Evolutionary conservation across 2,113 vertebrate species (phyloP), one percentile per base, ranked within the genome.

Genomic region (Camarhynchus parvulus): DNA sequence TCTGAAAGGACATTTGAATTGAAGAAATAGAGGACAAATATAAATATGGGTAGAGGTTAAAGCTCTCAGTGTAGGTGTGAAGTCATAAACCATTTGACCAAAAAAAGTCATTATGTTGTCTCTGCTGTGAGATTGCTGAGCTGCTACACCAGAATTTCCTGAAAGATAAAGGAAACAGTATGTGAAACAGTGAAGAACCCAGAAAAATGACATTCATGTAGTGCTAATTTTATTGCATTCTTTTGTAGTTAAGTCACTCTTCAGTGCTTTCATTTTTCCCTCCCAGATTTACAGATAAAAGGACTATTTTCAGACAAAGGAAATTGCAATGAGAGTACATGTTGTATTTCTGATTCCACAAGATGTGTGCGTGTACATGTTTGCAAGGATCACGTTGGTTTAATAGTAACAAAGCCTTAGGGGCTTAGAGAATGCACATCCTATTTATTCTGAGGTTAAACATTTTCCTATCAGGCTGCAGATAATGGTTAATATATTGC

Each of bases 21-120:
- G 94, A 96, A 97, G 96, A 98, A 98, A 98, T 98, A 97, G 97
- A 98, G 97, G 97, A 97, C 97, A 98, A 96, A 97, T 97, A 97
- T 97, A 98, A 98, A 98, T 97, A 97, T 30, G 89, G 97, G 95
- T 95, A 93, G 97, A 97, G 97, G 97, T 97, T 98, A 98, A 98
- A 98, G 96, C 84, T 94, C 92, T 96, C 94, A 59, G 92, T 94
- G 39, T 94, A 97, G 97, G 96, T 96, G 95, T 95, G 95, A 97
- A 98, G 88, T 96, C 94, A 95, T 96, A 98, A 97, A 97, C 96
- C 96, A 97, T 91, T 94, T 97, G 96, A 97, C 91, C 83, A 41
- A 96, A 93, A 96, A 85, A 97, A 96, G 93, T 92, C 94, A 97
- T 96, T 97, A 94, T 95, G 87, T 96, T 97, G 95, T 96, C 97